A percentile compares a stretch with the other conserved stretches of the same genome.
Conservation (phyloP, 1,140 invertebrate genomes). For the Drosophila biarmipes region DNA sequence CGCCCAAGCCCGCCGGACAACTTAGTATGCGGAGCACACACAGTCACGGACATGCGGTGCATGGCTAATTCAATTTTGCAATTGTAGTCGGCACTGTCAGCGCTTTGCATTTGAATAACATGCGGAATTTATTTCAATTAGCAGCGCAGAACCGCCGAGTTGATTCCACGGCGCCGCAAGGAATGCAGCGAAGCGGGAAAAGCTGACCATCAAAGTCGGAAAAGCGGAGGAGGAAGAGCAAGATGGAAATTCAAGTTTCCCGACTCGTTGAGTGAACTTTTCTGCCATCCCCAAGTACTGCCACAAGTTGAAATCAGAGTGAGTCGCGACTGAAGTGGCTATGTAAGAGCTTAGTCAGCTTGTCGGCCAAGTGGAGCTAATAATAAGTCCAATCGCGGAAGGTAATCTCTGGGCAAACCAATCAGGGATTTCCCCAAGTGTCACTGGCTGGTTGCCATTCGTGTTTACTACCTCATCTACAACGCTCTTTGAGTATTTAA, state of each 20-base stretch:
- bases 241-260: constrained; percentile 32
- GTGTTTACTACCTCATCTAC: background rate
- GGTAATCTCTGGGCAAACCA: constrained; percentile 1
- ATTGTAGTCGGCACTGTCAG: constrained; percentile 64
- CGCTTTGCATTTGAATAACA: constrained; percentile 64
- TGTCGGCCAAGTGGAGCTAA: constrained; percentile 18
- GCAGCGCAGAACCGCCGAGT: constrained; percentile 39
- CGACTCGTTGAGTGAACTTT: constrained; percentile 59
- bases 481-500: background rate
- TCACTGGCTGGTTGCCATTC: background rate
- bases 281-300: constrained; percentile 47
- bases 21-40: constrained; percentile 45
- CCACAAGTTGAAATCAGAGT: constrained; percentile 36
- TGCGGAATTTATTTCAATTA: constrained; percentile 77
- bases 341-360: constrained; percentile 38
- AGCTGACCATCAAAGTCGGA: constrained; percentile 49
- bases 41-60: constrained; percentile 41
- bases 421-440: constrained; percentile 2
- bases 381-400: constrained; percentile 17
- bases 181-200: constrained; percentile 47
- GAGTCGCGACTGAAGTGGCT: constrained; percentile 40
- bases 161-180: constrained; percentile 32
- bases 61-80: constrained; percentile 72
- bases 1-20: constrained; percentile 1
- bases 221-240: constrained; percentile 14